These are phyloP conservation scores for Chamaea fasciata DNA, from an alignment of 2,113 vertebrate genomes.

Conservation along the genomic window DNA sequence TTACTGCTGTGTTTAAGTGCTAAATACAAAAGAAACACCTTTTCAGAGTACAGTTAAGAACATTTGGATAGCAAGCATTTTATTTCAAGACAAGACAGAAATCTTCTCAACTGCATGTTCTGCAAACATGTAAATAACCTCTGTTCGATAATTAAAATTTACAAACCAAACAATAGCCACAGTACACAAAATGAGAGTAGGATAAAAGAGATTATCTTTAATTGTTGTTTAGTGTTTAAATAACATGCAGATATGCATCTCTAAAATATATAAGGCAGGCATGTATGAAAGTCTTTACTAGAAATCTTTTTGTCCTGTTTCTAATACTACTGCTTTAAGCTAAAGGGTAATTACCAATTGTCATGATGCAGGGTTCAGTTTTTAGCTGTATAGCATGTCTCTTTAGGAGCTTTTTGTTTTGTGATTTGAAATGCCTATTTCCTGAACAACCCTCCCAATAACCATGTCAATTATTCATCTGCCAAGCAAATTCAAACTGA, in stretches of 20 bases:
- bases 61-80: background rate
- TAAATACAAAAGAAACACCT: background rate
- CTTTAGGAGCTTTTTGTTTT: background rate
- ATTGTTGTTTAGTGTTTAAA: background rate
- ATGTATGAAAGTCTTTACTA: background rate
- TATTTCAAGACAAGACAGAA: background rate
- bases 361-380: background rate
- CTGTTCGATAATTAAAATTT: background rate
- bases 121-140: background rate
- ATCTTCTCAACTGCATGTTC: background rate
- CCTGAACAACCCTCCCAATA: background rate
- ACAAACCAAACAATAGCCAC: background rate
- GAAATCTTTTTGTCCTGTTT: background rate
- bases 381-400: background rate
- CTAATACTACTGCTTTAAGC: background rate
- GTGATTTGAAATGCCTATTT: background rate
- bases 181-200: background rate
- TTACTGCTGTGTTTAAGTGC: background rate
- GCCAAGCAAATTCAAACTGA: background rate
- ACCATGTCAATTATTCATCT: background rate
- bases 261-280: background rate
- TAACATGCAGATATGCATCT: background rate
- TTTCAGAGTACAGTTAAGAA: background rate
- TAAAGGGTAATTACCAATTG: background rate
- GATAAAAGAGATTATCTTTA: background rate